Evolutionary conservation across 53 echinoderm and acorn worm genomes (phyloP).

Genomic region (Zoroaster sp.): DNA sequence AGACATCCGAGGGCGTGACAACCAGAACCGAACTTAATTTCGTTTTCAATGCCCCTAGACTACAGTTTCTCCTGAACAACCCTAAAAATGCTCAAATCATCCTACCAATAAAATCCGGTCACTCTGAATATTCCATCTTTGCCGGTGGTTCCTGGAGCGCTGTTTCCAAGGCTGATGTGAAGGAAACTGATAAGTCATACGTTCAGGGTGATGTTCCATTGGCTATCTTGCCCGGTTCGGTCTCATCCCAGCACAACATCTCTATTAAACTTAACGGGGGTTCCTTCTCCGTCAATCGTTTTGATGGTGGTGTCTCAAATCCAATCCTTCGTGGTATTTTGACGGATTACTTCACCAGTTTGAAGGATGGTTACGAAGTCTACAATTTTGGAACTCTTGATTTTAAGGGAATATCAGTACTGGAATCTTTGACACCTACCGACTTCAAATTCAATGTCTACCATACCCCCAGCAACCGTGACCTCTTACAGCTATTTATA

Average conservation of each 20-base stretch:
- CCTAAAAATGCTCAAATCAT: background rate
- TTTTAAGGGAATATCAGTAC: background rate
- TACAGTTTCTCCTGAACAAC: constrained; percentile 39
- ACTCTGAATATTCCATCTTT: background rate
- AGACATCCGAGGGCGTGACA: background rate
- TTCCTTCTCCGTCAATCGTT: background rate
- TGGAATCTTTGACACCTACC: background rate
- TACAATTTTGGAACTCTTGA: constrained; percentile 42
- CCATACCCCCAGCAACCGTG: constrained; percentile 38
- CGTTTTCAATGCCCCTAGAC: background rate
- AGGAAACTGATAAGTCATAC: background rate
- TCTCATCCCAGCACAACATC: background rate
- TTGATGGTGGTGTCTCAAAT: background rate
- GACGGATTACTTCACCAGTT: background rate
- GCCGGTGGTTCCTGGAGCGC: background rate
- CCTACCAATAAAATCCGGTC: background rate
- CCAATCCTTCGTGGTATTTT: background rate
- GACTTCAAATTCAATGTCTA: constrained; percentile 19
- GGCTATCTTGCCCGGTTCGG: background rate
- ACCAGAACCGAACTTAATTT: constrained; percentile 6
- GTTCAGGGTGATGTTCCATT: constrained; percentile 40
- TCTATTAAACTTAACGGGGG: background rate
- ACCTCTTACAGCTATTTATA: constrained; percentile 31
- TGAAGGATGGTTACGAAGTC: constrained; percentile 30
- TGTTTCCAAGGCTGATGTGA: background rate